These are phyloP conservation scores for Danionella cerebrum DNA, from an alignment of 2,113 vertebrate species.

Conservation along the genomic window DNA sequence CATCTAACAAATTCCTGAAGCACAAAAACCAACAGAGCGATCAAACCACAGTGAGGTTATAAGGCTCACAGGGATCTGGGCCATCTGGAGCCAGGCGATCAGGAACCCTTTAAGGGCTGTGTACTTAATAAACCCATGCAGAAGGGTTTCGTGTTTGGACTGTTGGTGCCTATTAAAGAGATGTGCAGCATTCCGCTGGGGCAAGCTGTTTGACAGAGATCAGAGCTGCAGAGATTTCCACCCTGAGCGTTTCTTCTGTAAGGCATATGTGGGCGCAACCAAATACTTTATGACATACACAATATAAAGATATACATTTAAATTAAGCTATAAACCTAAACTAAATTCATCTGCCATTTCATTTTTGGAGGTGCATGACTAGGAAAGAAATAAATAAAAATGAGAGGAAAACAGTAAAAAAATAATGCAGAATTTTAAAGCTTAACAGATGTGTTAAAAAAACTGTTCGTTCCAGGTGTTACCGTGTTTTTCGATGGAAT, in stretches of 20 bases:
- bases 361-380: too few species aligned
- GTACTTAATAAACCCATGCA: not conserved
- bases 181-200: conserved; percentile 40
- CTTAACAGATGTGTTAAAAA: too few species aligned
- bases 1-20: not conserved
- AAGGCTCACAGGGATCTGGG: not conserved
- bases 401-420: too few species aligned
- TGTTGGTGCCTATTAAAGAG: conserved; percentile 51
- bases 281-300: too few species aligned
- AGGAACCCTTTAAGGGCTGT: conserved; percentile 2
- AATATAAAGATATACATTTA: too few species aligned
- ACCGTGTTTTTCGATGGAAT: too few species aligned
- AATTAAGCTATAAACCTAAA: too few species aligned
- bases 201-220: conserved; percentile 42
- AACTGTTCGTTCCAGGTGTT: too few species aligned
- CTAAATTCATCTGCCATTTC: too few species aligned
- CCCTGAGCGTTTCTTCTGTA: not conserved
- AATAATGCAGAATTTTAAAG: too few species aligned
- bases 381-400: too few species aligned
- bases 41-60: not conserved
- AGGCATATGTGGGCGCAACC: not conserved
- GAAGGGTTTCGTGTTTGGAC: conserved; percentile 39
- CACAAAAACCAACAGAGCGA: not conserved
- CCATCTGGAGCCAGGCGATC: not conserved
- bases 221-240: conserved; percentile 29